Evolutionary conservation across 1,140 invertebrate genomes (phyloP).

Genomic region (Trichonephila clavipes): DNA sequence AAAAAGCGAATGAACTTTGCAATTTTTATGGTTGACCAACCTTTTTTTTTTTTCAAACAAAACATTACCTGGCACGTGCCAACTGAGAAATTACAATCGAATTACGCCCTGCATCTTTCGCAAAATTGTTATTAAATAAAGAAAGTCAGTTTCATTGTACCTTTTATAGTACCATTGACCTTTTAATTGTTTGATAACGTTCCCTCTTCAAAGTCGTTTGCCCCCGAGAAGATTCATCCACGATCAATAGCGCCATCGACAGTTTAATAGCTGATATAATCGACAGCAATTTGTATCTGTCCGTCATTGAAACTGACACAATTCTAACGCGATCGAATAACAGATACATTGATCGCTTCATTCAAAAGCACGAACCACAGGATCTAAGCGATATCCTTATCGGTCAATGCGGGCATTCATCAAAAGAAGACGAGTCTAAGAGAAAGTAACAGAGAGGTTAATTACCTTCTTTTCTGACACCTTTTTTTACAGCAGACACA

Average conservation of each 20-base stretch:
- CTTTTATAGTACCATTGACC: neutral
- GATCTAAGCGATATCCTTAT: neutral
- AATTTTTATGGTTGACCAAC: too few species aligned
- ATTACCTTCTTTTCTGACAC: neutral
- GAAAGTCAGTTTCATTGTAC: too few species aligned
- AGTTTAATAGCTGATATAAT: neutral
- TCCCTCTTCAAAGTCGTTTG: neutral
- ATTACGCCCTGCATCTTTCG: too few species aligned
- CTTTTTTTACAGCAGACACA: neutral
- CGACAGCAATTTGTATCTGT: neutral
- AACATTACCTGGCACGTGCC: too few species aligned
- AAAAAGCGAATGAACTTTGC: too few species aligned
- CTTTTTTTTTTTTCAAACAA: too few species aligned
- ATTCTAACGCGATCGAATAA: neutral
- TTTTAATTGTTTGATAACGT: neutral
- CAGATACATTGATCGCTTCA: slow-evolving; percentile 18
- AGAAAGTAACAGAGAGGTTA: slow-evolving; percentile 20
- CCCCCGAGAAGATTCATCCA: neutral
- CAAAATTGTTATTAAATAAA: too few species aligned
- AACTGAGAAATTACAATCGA: too few species aligned
- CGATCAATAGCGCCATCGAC: neutral
- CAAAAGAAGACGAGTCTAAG: neutral
- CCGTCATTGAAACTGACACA: neutral
- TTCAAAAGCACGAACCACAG: neutral
- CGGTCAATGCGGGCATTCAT: neutral